Evolutionary conservation across 2,797 vertebrate genomes (phyloP).

Genomic region (Siniperca scherzeri): DNA sequence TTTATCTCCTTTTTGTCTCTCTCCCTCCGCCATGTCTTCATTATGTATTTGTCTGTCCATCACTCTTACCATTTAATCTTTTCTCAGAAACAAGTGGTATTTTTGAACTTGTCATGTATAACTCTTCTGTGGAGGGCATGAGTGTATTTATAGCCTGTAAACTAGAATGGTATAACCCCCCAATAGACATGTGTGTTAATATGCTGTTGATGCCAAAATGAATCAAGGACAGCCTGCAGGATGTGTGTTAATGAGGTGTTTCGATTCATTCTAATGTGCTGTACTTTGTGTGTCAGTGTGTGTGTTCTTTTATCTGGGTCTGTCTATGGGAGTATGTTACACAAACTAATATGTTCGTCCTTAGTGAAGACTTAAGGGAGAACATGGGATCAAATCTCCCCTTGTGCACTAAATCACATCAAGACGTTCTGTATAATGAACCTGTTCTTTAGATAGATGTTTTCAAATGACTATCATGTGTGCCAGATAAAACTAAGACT

Average conservation of each 20-base stretch:
- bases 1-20: slow-evolving; percentile 54
- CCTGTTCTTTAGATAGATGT: slow-evolving; percentile 26
- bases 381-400: slow-evolving; percentile 41
- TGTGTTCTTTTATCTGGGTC: slow-evolving; percentile 39
- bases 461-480: slow-evolving; percentile 14
- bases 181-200: slow-evolving; percentile 52
- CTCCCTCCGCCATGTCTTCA: slow-evolving; percentile 39
- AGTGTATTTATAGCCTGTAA: slow-evolving; percentile 67
- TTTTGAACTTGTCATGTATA: slow-evolving; percentile 60
- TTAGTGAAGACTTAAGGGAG: slow-evolving; percentile 27
- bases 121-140: slow-evolving; percentile 14
- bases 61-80: slow-evolving; percentile 66
- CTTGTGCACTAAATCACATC: slow-evolving; percentile 29
- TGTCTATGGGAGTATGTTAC: slow-evolving; percentile 6
- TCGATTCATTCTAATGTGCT: slow-evolving; percentile 47
- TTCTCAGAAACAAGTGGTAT: slow-evolving; percentile 57
- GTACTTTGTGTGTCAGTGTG: slow-evolving; percentile 27
- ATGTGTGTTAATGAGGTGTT: slow-evolving; percentile 69
- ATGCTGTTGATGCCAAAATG: slow-evolving; percentile 46
- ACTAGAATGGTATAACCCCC: slow-evolving; percentile 52
- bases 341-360: slow-evolving; percentile 44
- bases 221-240: slow-evolving; percentile 63
- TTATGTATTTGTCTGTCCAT: slow-evolving; percentile 68
- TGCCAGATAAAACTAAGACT: slow-evolving; percentile 23
- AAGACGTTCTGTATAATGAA: slow-evolving; percentile 42